These are phyloP conservation scores for Alectoris magna DNA, from an alignment of 2,797 vertebrate genomes.

Conservation along the genomic window DNA sequence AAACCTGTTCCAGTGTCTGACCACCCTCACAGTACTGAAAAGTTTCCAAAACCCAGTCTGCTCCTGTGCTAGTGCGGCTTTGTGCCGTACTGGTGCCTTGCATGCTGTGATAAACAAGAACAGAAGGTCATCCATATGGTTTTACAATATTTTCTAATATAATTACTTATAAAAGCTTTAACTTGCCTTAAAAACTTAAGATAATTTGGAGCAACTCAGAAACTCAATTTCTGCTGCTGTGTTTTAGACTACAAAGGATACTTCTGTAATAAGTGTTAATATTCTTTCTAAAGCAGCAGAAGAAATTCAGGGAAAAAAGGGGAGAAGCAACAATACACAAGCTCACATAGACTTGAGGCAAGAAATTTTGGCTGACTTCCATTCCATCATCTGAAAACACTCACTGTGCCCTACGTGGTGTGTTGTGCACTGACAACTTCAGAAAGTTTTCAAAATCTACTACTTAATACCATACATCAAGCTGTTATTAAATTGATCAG, in stretches of 20 bases:
- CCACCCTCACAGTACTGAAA: background rate
- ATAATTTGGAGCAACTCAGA: background rate
- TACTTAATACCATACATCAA: too few species aligned
- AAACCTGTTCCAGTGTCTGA: background rate
- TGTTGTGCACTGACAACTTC: background rate
- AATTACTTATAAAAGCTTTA: background rate
- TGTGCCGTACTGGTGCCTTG: background rate
- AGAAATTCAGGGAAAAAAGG: background rate
- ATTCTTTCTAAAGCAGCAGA: background rate
- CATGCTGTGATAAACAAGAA: background rate
- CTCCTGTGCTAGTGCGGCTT: background rate
- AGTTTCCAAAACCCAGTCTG: background rate
- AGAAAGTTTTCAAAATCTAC: background rate
- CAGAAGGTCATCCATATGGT: background rate
- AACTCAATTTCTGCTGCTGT: too few species aligned
- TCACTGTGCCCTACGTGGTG: background rate
- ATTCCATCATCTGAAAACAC: background rate
- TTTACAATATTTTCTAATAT: background rate
- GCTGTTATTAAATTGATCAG: background rate
- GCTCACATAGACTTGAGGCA: background rate
- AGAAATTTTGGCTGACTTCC: background rate
- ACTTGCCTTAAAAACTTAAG: background rate
- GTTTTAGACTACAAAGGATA: background rate
- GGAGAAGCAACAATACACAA: background rate
- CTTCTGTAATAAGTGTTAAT: background rate